These are phyloP conservation scores for Hemichromis elongatus DNA, from an alignment of 2,113 vertebrate species.

Conservation along the genomic window DNA sequence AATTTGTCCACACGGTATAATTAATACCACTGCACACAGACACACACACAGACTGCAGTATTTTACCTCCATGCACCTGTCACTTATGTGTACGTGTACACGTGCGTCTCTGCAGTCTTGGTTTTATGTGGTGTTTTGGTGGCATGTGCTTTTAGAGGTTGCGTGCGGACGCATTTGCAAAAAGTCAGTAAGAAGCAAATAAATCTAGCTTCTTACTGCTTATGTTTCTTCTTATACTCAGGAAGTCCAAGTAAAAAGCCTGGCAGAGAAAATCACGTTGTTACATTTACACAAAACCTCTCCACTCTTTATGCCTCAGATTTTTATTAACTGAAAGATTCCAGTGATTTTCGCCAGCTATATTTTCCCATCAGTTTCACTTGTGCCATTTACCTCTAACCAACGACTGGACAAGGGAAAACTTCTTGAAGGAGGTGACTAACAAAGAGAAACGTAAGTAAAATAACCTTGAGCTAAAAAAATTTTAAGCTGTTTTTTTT, in stretches of 20 bases:
- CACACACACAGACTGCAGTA: neutral
- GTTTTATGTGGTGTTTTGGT: neutral
- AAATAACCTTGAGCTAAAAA: neutral
- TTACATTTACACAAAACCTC: neutral
- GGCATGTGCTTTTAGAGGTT: neutral
- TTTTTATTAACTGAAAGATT: neutral
- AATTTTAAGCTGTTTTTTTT: neutral
- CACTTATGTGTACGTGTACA: neutral
- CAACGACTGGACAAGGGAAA: neutral
- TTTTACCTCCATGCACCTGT: constrained; percentile 17
- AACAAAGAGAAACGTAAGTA: neutral
- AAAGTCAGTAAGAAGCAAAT: constrained; percentile 1
- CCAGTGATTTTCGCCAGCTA: neutral
- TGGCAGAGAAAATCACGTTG: neutral
- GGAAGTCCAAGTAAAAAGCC: neutral
- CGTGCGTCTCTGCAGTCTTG: neutral
- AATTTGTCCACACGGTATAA: neutral
- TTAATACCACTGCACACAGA: neutral
- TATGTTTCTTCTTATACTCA: neutral
- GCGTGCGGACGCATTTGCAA: neutral
- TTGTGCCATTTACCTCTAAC: neutral
- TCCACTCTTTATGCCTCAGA: neutral
- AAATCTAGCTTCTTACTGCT: neutral
- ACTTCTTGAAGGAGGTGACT: neutral
- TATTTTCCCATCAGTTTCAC: neutral